Conservation (phyloP, 1,140 invertebrate genomes). For the Scaptomyza pallida region DNA sequence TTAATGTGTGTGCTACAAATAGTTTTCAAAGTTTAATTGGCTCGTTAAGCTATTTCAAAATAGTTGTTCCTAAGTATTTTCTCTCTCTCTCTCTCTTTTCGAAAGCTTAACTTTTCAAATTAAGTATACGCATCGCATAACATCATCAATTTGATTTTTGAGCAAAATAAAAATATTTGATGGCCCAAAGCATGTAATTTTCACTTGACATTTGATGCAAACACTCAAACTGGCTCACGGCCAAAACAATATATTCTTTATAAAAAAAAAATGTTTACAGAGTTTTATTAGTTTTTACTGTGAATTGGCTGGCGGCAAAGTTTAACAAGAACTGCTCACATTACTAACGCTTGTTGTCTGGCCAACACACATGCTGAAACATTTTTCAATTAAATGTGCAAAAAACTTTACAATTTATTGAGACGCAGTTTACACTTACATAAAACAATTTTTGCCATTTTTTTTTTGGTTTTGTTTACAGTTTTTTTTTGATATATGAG, state of each 20-base stretch:
- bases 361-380: conserved; percentile 40
- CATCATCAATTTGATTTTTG: conserved; percentile 18
- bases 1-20: not conserved
- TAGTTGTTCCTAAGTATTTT: no score
- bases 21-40: not conserved
- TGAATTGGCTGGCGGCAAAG: conserved; percentile 26
- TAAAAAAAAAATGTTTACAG: conserved; percentile 3
- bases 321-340: conserved; percentile 23
- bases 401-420: conserved; percentile 60
- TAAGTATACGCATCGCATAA: conserved; percentile 25
- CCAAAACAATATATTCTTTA: conserved; percentile 41
- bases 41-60: conserved; percentile 1
- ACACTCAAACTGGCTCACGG: conserved; percentile 18
- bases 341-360: conserved; percentile 39
- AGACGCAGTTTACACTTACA: conserved; percentile 31
- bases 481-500: conserved; percentile 55
- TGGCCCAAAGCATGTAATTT: conserved; percentile 23
- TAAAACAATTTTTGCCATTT: conserved; percentile 3
- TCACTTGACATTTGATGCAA: conserved; percentile 28
- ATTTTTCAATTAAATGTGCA: conserved; percentile 71
- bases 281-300: conserved; percentile 46
- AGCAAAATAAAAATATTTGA: not conserved
- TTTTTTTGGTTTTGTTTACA: conserved; percentile 30
- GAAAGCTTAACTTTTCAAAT: conserved; percentile 4
- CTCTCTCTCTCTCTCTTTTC: no score